Base-by-base conservation (phyloP, 1,140 invertebrate species). In the Ephestia elutella region DNA sequence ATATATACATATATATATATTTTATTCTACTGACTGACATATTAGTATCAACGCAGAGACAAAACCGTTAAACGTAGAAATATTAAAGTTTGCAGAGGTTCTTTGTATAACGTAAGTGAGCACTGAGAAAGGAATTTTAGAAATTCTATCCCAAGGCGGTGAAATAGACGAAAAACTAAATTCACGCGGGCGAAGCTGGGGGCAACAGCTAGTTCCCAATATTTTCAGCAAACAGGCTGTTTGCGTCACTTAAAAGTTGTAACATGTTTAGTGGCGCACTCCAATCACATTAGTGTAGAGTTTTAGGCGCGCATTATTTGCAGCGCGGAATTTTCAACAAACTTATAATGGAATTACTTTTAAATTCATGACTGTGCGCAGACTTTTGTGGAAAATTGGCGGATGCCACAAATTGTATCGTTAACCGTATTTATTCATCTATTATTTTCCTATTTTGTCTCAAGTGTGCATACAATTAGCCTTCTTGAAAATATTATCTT, bases 291-390 rank as follows among this genome's bases (percentile, higher is more conserved):
- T 79, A 78, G 68, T 71, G 71, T 78, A 35, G 75, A 80, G 69
- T 74, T 80, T 78, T 67, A 73, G 68, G 65, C 67, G 53, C 68
- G 62, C 64, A 75, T 83, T 80, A 80, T 80, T 80, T 82, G 75
- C 69, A 75, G 75, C 69, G 75, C 61, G 65, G 58, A 78, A 78
- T 78, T 73, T 74, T 69, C 70, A 72, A 55, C 19, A 54, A 82
- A 87, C 73, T 83, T 83, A 75, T 83, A 85, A 85, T 86, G 78
- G 76, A 84, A 82, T 82, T 84, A 77, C 78, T 84, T 85, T 85
- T 73, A 73, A 81, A 83, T 81, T 79, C 76, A 80, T 78, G 69
- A 57, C 56, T 58, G 63, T 73, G 61, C 65, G 61, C 62, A 75
- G 70, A 65, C 70, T 71, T 66, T 11, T 25, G 17, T 53, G 19